Evolutionary conservation across 2,797 vertebrate species (phyloP).

Genomic region (Diglossa cyanea): DNA sequence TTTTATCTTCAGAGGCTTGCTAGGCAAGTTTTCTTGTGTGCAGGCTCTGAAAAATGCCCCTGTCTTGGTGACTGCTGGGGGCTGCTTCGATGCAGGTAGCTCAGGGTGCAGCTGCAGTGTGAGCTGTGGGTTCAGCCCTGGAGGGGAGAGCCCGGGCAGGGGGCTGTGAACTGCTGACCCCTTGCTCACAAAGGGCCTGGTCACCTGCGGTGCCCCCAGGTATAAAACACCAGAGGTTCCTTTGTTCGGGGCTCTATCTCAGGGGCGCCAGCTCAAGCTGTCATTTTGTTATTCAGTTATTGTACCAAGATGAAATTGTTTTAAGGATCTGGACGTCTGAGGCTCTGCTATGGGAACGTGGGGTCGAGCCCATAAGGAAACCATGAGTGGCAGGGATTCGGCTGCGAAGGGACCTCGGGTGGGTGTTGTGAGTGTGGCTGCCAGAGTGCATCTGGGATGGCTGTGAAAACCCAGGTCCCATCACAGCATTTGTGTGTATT

Average conservation of each 20-base stretch:
- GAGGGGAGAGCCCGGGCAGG: fast-evolving
- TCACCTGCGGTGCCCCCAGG: neutral
- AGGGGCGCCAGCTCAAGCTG: neutral
- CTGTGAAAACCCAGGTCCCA: constrained; percentile 15
- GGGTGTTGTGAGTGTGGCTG: fast-evolving
- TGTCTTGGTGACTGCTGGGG: neutral
- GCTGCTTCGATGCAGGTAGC: neutral
- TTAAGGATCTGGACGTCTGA: fast-evolving
- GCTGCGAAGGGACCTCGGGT: fast-evolving
- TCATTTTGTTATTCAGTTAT: neutral
- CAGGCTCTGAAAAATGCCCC: fast-evolving
- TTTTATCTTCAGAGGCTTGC: neutral
- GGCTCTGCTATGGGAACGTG: neutral
- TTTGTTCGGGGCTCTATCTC: fast-evolving
- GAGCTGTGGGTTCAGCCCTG: fast-evolving
- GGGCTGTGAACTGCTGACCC: neutral
- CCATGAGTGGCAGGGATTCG: fast-evolving
- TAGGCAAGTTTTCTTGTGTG: neutral
- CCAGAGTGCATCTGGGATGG: neutral
- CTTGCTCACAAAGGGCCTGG: fast-evolving
- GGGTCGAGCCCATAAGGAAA: fast-evolving
- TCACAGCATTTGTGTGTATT: neutral
- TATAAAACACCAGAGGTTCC: no score
- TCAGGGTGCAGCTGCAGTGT: fast-evolving
- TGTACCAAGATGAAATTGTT: neutral